Conservation (phyloP, 2,888 invertebrate species). For the Choreutis nemorana region DNA sequence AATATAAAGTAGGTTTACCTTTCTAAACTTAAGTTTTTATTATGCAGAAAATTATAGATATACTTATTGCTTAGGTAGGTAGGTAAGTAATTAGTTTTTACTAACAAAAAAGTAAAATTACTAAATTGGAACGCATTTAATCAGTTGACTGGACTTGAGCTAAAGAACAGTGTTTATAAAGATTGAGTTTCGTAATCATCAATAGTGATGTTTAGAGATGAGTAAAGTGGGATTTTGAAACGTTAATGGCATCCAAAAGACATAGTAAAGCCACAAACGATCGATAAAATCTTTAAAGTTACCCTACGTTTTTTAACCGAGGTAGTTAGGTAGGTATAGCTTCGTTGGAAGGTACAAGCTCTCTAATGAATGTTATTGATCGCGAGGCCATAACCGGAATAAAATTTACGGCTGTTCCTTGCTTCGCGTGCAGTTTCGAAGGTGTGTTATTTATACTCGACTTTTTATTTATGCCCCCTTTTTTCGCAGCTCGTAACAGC, state of each 20-base stretch:
- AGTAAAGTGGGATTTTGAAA: too few relatives aligned
- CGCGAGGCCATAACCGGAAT: slow-evolving; percentile 49
- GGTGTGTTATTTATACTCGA: slow-evolving; percentile 65
- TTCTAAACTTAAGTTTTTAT: too few relatives aligned
- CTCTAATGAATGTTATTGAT: slow-evolving; percentile 62
- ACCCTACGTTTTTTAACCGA: too few relatives aligned
- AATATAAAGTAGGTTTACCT: too few relatives aligned
- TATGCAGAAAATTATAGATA: too few relatives aligned
- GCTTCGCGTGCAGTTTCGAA: slow-evolving; percentile 51
- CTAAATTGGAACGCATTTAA: too few relatives aligned
- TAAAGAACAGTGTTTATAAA: too few relatives aligned
- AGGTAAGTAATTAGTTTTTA: neutral
- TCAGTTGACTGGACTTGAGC: too few relatives aligned
- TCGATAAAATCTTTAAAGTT: too few relatives aligned
- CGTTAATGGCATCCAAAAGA: slow-evolving; percentile 22
- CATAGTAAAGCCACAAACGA: slow-evolving; percentile 33
- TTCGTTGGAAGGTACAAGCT: slow-evolving; percentile 43
- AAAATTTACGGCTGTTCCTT: slow-evolving; percentile 54
- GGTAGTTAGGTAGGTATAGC: too few relatives aligned
- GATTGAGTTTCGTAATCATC: too few relatives aligned
- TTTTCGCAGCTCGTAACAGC: slow-evolving; percentile 67
- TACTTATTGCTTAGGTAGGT: neutral
- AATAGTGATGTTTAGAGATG: too few relatives aligned
- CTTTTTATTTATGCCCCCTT: slow-evolving; percentile 64
- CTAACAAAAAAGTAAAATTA: neutral